Conservation (phyloP, 2,113 vertebrate species). For the Bubo bubo region DNA sequence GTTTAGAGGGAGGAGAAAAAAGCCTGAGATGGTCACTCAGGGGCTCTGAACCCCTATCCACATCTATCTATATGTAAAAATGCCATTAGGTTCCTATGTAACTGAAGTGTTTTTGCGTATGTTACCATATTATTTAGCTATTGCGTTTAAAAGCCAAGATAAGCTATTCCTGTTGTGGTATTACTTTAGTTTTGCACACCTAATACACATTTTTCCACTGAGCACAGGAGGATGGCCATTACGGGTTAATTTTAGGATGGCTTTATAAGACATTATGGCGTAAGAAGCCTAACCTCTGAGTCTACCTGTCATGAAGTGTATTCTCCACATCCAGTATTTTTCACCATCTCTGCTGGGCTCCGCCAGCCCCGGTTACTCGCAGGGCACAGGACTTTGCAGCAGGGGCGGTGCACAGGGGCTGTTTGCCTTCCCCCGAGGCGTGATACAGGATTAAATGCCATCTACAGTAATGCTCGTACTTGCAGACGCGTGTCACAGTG, state of each 20-base stretch:
- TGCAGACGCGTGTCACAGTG: background rate
- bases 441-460: background rate
- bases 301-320: background rate
- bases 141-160: background rate
- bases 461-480: background rate
- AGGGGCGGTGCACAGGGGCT: accelerated
- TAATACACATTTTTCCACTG: background rate
- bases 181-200: background rate
- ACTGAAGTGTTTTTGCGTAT: background rate
- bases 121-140: background rate
- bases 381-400: background rate
- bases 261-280: accelerated
- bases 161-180: background rate
- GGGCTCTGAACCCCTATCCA: background rate
- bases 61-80: background rate
- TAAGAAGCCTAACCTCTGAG: background rate
- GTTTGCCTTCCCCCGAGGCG: background rate
- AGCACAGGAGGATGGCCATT: background rate
- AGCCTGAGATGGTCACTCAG: background rate
- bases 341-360: background rate
- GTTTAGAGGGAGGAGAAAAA: background rate
- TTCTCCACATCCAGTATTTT: background rate
- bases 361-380: accelerated
- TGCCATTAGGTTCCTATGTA: background rate
- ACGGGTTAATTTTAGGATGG: background rate